Evolutionary conservation across 2,797 vertebrate species (phyloP).

Genomic region (Dicrostonyx torquatus): DNA sequence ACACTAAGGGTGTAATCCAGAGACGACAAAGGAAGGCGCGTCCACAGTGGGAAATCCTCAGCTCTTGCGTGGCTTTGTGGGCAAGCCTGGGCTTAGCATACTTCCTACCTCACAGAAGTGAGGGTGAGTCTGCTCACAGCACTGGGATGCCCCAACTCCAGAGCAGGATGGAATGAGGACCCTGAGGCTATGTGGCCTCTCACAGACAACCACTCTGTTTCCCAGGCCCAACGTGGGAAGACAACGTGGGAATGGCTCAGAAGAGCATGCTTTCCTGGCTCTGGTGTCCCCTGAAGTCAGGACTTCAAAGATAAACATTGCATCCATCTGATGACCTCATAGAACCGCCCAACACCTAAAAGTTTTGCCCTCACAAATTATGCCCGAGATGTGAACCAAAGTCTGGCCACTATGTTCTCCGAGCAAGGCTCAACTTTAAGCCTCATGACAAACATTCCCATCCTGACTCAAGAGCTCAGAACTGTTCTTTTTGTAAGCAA

Average conservation of each 20-base stretch:
- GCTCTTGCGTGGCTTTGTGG: neutral
- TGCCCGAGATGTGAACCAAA: neutral
- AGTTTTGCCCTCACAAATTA: neutral
- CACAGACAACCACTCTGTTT: neutral
- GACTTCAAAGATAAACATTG: slow-evolving; percentile 12
- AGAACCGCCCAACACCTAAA: neutral
- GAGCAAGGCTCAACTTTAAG: slow-evolving; percentile 15
- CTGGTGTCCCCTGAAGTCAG: neutral
- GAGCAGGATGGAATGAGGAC: neutral
- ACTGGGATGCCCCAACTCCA: neutral
- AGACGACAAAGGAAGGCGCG: neutral
- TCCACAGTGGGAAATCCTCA: neutral
- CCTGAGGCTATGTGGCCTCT: neutral
- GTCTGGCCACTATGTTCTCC: neutral
- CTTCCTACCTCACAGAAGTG: neutral
- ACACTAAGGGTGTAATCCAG: neutral
- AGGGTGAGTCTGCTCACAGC: neutral
- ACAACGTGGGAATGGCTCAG: neutral
- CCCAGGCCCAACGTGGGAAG: neutral
- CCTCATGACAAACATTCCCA: neutral
- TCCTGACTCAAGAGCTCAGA: neutral
- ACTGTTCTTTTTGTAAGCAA: neutral
- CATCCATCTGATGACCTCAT: neutral
- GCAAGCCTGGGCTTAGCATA: neutral
- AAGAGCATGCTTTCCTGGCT: neutral